Percentiles rank a stretch among this genome's conserved stretches.
Conservation (phyloP, 2,797 vertebrate species). For the Mus minutoides region DNA sequence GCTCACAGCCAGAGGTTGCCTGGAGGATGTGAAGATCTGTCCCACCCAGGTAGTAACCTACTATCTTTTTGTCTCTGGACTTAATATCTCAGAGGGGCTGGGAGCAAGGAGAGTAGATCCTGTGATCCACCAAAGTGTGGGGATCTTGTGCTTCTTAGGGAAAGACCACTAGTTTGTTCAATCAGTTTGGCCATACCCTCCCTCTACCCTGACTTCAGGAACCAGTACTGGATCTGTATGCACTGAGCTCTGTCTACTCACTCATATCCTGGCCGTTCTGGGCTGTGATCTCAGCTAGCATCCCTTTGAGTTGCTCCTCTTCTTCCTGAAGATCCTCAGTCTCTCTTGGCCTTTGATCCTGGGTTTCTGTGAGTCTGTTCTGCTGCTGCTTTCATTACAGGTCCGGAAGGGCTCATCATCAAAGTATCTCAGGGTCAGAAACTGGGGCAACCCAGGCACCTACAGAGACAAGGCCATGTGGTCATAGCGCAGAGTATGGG, state of each 20-base stretch:
- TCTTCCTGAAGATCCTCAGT: background rate
- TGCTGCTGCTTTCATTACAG: background rate
- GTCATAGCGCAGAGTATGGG: background rate
- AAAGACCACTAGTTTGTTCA: too few species aligned
- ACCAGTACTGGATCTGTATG: background rate
- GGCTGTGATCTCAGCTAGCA: background rate
- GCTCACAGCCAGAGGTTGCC: background rate
- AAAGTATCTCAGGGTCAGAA: background rate
- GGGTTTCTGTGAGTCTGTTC: background rate
- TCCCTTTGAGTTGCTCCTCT: background rate
- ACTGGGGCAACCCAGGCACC: background rate
- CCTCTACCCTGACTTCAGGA: background rate
- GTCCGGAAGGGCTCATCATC: background rate
- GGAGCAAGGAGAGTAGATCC: too few species aligned
- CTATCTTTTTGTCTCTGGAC: background rate
- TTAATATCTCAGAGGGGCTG: background rate
- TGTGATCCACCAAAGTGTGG: too few species aligned
- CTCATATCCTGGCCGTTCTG: background rate
- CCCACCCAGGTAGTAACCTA: background rate
- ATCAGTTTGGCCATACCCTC: background rate
- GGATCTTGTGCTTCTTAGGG: too few species aligned
- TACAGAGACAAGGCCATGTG: too few species aligned
- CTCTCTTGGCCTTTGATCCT: background rate
- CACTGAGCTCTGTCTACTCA: background rate
- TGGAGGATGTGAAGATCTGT: background rate